phyloP scores from a whole-genome alignment of 2,113 vertebrate genomes.

The Cephalopholis sonnerati region DNA sequence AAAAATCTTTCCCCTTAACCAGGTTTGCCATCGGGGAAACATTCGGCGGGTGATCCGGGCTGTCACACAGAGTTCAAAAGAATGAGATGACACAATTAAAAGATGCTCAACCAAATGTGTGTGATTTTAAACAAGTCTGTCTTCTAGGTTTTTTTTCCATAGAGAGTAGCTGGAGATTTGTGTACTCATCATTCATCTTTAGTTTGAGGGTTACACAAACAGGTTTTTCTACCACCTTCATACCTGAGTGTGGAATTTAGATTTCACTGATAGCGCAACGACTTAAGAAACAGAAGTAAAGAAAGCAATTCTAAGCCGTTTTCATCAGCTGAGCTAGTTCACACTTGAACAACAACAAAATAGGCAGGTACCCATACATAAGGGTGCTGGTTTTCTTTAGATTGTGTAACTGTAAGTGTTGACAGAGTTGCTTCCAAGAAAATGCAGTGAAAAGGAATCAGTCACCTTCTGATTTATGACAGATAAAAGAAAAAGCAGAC shows the following conservation, averaged over 20 bases:
- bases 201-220: conserved; percentile 2
- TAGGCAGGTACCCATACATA: neutral
- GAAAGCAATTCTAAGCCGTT: neutral
- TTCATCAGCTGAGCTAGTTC: neutral
- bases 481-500: neutral
- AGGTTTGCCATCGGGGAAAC: conserved; percentile 26
- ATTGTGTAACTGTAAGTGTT: neutral
- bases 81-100: neutral
- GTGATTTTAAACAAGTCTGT: neutral
- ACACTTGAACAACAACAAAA: neutral
- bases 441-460: neutral
- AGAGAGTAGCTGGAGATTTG: neutral
- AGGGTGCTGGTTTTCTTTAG: too few relatives aligned
- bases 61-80: conserved; percentile 48
- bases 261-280: neutral
- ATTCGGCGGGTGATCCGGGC: conserved; percentile 19
- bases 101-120: neutral
- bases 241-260: neutral
- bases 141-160: neutral
- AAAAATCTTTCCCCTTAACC: conserved; percentile 28
- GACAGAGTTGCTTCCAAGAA: neutral
- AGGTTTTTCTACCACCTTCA: neutral
- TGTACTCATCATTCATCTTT: neutral
- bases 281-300: neutral
- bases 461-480: neutral